A percentile compares a stretch with the other conserved stretches of the same genome.
Evolutionary conservation across 35 echinoderm and acorn worm genomes (phyloP).

Genomic region (Lytechinus variegatus): DNA sequence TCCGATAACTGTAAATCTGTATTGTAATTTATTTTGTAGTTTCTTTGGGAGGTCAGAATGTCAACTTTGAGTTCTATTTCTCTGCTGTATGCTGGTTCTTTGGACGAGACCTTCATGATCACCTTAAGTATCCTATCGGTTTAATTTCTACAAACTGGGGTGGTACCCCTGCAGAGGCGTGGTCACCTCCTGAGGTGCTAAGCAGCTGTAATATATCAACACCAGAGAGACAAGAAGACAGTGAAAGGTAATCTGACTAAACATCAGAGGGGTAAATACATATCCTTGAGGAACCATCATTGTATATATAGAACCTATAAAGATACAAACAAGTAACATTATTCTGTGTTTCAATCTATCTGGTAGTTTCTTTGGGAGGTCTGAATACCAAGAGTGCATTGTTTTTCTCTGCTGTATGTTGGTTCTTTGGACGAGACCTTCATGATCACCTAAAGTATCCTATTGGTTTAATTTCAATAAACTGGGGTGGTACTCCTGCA

Average conservation of each 20-base stretch:
- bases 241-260: not conserved
- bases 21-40: slow-evolving; percentile 58
- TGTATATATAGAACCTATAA: no score
- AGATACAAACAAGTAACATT: no score
- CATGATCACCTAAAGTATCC: slow-evolving; percentile 75
- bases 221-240: not conserved
- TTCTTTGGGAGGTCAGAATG: slow-evolving; percentile 57
- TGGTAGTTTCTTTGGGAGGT: slow-evolving; percentile 71
- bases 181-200: slow-evolving; percentile 81
- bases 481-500: slow-evolving; percentile 87
- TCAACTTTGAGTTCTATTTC: slow-evolving; percentile 64
- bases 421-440: slow-evolving; percentile 86
- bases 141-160: slow-evolving; percentile 92
- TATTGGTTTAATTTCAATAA: slow-evolving; percentile 82
- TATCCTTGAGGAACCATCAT: no score
- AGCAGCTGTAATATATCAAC: slow-evolving; percentile 46
- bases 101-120: slow-evolving; percentile 80
- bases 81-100: slow-evolving; percentile 94
- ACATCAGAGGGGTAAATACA: no score
- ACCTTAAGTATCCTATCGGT: slow-evolving; percentile 78
- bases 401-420: slow-evolving; percentile 95
- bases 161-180: slow-evolving; percentile 78
- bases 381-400: not conserved
- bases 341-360: slow-evolving; percentile 9
- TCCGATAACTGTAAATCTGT: not conserved